Evolutionary conservation across 2,113 vertebrate species (phyloP), one percentile per base, ranked within the genome.

Genomic region (Poeciliopsis retropinna): DNA sequence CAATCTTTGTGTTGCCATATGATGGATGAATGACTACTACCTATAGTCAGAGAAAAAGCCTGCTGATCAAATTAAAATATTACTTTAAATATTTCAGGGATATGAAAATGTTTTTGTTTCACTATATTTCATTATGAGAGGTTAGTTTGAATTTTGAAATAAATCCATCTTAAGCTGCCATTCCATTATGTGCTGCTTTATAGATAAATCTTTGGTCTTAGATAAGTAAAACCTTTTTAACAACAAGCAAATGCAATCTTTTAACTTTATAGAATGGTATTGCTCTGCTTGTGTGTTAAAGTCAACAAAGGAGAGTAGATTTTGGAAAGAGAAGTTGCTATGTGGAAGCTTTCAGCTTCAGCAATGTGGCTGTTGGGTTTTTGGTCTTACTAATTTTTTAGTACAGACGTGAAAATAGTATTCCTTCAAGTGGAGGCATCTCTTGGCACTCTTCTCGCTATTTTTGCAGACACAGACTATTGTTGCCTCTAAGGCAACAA

Each of bases 361-460:
- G 75, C 67, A 80, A 51, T 73, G 70, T 54, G 37, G 44, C 60
- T 66, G 67, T 76, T 72, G 22, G 41, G 37, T 66, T 71, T 83
- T 88, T 79, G 64, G 80, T 67, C 76, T 67, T 79, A 61, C 66
- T 70, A 82, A 47, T 37, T 73, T 79, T 74, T 77, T 67, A 79
- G 67, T 22, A 51, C 19, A 51, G 6, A 51, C 7, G 19, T 51
- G 67, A 82, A 44, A 80, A 64, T 8, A 73, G 51, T 72, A 25
- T 66, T 81, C 65, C 63, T 67, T 57, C 67, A 57, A 64, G 60
- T 57, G 27, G 41, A 67, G 67, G 63, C 39, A 41, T 14, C 39
- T 41, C 39, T 44, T 37, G 81, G 34, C 57, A 57, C 57, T 29
- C 3, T 10, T 14, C 25, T 61, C 47, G 61, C 51, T 63, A 47